Conservation (phyloP, 2,888 invertebrate genomes). For the Agonopterix subpropinquella region DNA sequence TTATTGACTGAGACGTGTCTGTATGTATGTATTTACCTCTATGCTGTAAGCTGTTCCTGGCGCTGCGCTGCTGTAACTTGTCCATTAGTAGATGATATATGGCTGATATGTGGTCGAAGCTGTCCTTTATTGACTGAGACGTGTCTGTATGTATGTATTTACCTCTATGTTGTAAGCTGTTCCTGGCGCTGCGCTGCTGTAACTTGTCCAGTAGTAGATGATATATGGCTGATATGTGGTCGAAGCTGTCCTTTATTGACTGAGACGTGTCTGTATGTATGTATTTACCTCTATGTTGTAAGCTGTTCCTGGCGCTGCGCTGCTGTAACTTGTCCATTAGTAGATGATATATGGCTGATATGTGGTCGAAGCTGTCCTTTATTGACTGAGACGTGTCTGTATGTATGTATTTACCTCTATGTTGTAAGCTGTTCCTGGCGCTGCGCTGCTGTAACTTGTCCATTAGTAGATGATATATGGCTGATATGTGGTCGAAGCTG, state of each 20-base stretch:
- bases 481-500: constrained; percentile 95
- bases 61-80: constrained; percentile 77
- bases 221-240: constrained; percentile 96
- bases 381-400: no score
- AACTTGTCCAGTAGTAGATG: constrained; percentile 91
- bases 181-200: constrained; percentile 60
- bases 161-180: constrained; percentile 40
- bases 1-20: constrained; percentile 91
- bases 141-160: no score
- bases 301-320: constrained; percentile 43
- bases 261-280: no score
- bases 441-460: constrained; percentile 82
- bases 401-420: constrained; percentile 38
- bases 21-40: no score
- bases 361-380: constrained; percentile 91
- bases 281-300: constrained; percentile 40
- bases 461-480: constrained; percentile 92
- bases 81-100: constrained; percentile 94
- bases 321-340: constrained; percentile 86
- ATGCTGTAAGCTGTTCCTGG: constrained; percentile 36
- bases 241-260: constrained; percentile 90
- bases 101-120: constrained; percentile 95
- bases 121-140: constrained; percentile 88
- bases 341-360: constrained; percentile 95
- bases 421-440: constrained; percentile 36